Percentiles rank a stretch among this genome's conserved stretches.
phyloP scores from a whole-genome alignment of 2,888 invertebrate species.

The Acanthopleura granulata region DNA sequence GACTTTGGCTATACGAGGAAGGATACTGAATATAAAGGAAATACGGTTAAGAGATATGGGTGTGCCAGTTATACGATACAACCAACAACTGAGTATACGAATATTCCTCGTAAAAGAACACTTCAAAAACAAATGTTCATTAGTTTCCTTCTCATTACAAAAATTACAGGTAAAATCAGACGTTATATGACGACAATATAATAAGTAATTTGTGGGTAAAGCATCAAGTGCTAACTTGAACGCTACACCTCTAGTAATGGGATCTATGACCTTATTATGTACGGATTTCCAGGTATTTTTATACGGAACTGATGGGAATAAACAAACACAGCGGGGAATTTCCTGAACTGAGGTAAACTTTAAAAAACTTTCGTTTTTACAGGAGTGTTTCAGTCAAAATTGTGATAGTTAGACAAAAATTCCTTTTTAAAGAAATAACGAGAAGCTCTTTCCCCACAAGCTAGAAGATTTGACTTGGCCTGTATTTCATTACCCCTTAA shows the following conservation, averaged over 20 bases:
- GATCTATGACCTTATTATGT: not conserved
- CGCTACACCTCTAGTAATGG: not conserved
- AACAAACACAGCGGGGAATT: not conserved
- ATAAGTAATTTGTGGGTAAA: not conserved
- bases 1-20: too few relatives aligned
- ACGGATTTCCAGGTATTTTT: not conserved
- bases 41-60: too few relatives aligned
- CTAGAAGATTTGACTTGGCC: not conserved
- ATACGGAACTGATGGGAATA: not conserved
- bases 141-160: too few relatives aligned
- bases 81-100: too few relatives aligned
- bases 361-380: not conserved
- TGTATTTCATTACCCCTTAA: not conserved
- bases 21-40: too few relatives aligned
- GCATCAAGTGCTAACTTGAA: not conserved
- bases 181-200: not conserved
- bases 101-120: too few relatives aligned
- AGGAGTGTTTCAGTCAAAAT: not conserved
- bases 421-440: not conserved
- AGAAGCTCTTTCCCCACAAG: not conserved
- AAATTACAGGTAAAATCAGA: not conserved
- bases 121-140: too few relatives aligned
- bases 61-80: too few relatives aligned
- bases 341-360: not conserved
- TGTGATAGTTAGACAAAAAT: not conserved